Conservation (phyloP, 2,888 invertebrate genomes). For the Hypena proboscidalis region DNA sequence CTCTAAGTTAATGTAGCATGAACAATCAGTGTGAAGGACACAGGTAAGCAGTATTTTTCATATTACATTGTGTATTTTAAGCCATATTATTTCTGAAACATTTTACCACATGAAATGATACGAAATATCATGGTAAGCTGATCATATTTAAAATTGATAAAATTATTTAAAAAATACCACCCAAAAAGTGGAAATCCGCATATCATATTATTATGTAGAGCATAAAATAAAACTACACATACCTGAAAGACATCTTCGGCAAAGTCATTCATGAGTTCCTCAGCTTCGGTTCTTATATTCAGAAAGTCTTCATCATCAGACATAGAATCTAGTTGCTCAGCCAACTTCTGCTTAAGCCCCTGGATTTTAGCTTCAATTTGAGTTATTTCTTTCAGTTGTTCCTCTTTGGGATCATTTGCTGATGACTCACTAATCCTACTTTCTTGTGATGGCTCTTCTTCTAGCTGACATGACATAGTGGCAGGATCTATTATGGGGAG, state of each 20-base stretch:
- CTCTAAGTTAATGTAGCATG: too few relatives aligned
- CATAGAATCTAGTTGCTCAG: constrained; percentile 81
- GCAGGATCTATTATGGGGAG: constrained; percentile 78
- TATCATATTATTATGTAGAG: background rate
- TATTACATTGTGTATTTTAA: too few relatives aligned
- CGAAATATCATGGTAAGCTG: too few relatives aligned
- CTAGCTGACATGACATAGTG: constrained; percentile 60
- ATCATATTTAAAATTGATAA: too few relatives aligned
- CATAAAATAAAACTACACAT: constrained; percentile 9
- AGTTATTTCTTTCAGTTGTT: constrained; percentile 72
- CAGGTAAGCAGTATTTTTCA: too few relatives aligned
- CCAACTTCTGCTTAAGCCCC: constrained; percentile 74
- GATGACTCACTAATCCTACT: constrained; percentile 23
- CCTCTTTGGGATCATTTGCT: constrained; percentile 47
- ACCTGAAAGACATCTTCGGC: constrained; percentile 81
- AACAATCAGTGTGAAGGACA: too few relatives aligned
- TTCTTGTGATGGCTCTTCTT: constrained; percentile 49
- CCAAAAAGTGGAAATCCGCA: too few relatives aligned
- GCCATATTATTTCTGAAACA: too few relatives aligned
- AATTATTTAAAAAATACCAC: background rate
- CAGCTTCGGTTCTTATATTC: constrained; percentile 87
- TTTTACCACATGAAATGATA: too few relatives aligned
- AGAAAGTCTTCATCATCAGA: constrained; percentile 88
- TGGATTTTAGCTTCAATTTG: constrained; percentile 87
- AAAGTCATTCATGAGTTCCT: constrained; percentile 81